Conservation (phyloP, 2,888 invertebrate species). For the Cremastinae sp. region DNA sequence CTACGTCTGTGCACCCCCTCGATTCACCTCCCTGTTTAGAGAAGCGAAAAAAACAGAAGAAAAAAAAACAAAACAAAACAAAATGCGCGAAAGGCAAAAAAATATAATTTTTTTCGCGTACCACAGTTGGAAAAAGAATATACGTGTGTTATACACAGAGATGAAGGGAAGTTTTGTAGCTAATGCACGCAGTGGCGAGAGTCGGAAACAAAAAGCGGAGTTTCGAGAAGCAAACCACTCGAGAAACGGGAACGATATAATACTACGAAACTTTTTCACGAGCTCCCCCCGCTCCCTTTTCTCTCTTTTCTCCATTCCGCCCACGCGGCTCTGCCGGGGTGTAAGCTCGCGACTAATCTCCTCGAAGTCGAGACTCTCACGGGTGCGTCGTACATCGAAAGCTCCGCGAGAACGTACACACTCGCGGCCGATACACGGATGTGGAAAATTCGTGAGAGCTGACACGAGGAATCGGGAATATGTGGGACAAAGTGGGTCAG, state of each 20-base stretch:
- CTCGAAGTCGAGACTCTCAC: conserved; percentile 51
- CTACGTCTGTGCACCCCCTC: not conserved
- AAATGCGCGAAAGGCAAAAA: too few relatives aligned
- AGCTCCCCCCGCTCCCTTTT: too few relatives aligned
- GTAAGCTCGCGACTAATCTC: conserved; percentile 55
- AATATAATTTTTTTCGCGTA: not conserved
- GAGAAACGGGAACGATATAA: conserved; percentile 57
- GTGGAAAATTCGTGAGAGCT: conserved; percentile 35
- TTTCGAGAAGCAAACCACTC: conserved; percentile 46
- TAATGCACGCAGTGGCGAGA: conserved; percentile 28
- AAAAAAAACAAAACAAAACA: not conserved
- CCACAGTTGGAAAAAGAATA: conserved; percentile 16
- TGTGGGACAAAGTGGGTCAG: conserved; percentile 44
- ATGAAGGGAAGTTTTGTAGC: conserved; percentile 36
- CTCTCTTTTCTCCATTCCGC: not conserved
- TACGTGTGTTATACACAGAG: too few relatives aligned
- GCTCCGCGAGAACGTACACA: conserved; percentile 20
- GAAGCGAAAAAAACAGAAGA: not conserved
- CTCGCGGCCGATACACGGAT: not conserved
- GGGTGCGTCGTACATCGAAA: conserved; percentile 51
- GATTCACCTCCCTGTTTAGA: not conserved
- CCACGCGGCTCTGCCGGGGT: conserved; percentile 15
- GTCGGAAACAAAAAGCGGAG: conserved; percentile 41
- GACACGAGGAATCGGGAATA: not conserved
- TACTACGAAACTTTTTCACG: conserved; percentile 51